Conservation (phyloP, 2,797 vertebrate species). For the Pangasius larnaudii region DNA sequence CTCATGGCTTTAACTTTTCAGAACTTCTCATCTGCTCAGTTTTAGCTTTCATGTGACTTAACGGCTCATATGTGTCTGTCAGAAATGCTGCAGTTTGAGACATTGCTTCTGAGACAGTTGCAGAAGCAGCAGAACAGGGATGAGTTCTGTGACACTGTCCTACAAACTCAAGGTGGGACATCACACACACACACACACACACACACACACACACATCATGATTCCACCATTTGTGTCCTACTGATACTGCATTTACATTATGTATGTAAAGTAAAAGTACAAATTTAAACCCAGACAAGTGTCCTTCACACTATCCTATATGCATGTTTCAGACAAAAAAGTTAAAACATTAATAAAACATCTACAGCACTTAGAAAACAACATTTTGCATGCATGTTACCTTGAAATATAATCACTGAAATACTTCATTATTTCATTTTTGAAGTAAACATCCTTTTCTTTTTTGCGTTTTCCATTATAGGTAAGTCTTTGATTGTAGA, state of each 20-base stretch:
- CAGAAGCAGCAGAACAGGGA: constrained; percentile 74
- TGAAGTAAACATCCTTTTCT: neutral
- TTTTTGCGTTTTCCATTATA: neutral
- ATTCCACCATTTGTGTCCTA: neutral
- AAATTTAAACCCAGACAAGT: neutral
- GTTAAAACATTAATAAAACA: neutral
- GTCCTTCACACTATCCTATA: neutral
- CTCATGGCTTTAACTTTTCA: neutral
- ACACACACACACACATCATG: neutral
- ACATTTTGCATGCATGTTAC: neutral
- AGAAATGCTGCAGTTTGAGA: constrained; percentile 64
- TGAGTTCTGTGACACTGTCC: constrained; percentile 76
- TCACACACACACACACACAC: neutral
- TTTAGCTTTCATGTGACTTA: neutral
- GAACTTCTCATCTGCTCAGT: neutral
- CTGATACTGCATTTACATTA: neutral
- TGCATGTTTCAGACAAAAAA: neutral
- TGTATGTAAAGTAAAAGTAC: neutral
- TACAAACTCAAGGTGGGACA: constrained; percentile 70
- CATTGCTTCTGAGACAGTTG: constrained; percentile 70
- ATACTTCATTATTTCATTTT: neutral
- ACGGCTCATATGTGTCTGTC: constrained; percentile 5
- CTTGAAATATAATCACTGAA: neutral
- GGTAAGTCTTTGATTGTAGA: no score
- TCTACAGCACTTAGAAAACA: neutral